Percentiles rank a stretch among this genome's conserved stretches.
phyloP scores from a whole-genome alignment of 2,113 vertebrate genomes.

The Terrapene triunguis region DNA sequence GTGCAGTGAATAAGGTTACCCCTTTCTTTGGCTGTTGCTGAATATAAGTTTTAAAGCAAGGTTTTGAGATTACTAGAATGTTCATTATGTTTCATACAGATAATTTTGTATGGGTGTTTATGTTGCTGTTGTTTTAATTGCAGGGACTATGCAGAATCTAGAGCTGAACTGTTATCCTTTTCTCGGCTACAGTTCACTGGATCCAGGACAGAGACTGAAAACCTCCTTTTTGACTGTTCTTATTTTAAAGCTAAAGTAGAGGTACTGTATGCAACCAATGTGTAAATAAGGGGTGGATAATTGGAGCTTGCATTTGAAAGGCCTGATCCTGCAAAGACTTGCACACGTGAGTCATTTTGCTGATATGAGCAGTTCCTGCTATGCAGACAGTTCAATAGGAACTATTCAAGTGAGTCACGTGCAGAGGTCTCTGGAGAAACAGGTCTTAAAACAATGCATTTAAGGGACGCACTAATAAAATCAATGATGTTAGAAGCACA shows the following conservation, averaged over 20 bases:
- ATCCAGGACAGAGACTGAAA: neutral
- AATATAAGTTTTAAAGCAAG: conserved; percentile 27
- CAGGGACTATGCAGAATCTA: neutral
- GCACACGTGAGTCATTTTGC: neutral
- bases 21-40: neutral
- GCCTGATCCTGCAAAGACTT: neutral
- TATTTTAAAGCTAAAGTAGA: conserved; percentile 48
- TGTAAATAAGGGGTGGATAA: neutral
- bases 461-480: conserved; percentile 18
- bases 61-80: conserved; percentile 1
- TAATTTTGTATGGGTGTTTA: conserved; percentile 28
- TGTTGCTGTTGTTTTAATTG: neutral
- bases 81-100: conserved; percentile 10
- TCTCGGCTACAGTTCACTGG: conserved; percentile 17
- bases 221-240: conserved; percentile 33
- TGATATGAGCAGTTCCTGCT: neutral
- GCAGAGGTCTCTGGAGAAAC: neutral
- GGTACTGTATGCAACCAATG: neutral
- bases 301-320: neutral
- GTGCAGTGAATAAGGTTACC: neutral
- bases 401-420: neutral
- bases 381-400: neutral
- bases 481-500: conserved; percentile 6
- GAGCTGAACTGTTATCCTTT: neutral
- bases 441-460: neutral